These are phyloP conservation scores for Microcebus ravelobensis DNA, from an alignment of 2,113 vertebrate species.

Conservation along the genomic window DNA sequence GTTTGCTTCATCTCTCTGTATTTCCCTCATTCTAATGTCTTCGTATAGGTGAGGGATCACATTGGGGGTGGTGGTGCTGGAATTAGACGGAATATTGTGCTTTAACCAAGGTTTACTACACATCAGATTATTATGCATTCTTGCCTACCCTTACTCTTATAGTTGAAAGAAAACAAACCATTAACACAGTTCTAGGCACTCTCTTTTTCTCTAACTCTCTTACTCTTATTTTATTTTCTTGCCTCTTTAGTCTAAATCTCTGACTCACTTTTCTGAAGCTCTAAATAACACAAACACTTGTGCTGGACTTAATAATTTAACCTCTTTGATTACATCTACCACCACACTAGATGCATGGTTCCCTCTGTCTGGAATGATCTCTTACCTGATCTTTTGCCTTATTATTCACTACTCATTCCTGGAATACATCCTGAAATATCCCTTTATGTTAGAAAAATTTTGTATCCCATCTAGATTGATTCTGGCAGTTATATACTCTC, in stretches of 20 bases:
- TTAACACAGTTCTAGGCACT: background rate
- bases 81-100: background rate
- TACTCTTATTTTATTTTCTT: background rate
- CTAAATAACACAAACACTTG: background rate
- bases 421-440: background rate
- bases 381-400: background rate
- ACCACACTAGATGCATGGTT: background rate
- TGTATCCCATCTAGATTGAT: background rate
- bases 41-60: background rate
- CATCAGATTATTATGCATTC: background rate
- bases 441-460: background rate
- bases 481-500: background rate
- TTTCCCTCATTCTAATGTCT: background rate
- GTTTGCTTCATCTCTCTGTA: background rate
- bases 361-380: background rate
- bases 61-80: accelerated
- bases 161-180: background rate
- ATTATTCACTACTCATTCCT: background rate
- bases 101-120: background rate
- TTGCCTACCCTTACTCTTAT: background rate
- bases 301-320: background rate
- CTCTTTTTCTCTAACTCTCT: background rate
- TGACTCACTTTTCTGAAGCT: background rate
- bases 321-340: background rate
- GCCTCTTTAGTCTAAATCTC: background rate